These are phyloP conservation scores for Quiscalus mexicanus DNA, from an alignment of 2,113 vertebrate genomes.

Conservation along the genomic window DNA sequence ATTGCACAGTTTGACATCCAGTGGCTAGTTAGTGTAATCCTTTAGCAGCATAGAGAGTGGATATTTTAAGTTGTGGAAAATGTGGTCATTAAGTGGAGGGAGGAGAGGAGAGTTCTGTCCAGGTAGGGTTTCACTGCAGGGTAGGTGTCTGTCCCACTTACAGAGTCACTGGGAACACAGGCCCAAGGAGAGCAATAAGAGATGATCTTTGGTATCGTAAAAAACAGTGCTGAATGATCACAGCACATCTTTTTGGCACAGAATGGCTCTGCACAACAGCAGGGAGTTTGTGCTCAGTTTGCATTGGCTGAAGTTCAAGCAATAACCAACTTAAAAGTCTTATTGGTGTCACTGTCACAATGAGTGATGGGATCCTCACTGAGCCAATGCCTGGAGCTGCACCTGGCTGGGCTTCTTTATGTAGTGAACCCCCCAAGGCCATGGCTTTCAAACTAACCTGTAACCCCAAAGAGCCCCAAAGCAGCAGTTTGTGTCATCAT, in stretches of 20 bases:
- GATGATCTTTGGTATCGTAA: not conserved
- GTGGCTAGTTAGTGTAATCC: not conserved
- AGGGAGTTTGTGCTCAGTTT: not conserved
- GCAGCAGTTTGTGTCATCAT: not conserved
- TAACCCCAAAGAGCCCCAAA: not conserved
- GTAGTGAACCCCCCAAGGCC: not conserved
- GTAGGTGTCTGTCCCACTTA: not conserved
- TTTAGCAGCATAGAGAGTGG: not conserved
- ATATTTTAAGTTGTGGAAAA: not conserved
- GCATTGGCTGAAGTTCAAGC: not conserved
- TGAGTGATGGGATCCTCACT: not conserved
- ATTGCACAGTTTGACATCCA: not conserved
- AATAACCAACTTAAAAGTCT: not conserved
- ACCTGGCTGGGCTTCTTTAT: not conserved
- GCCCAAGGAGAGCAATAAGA: not conserved
- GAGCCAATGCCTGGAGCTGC: not conserved
- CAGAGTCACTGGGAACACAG: not conserved
- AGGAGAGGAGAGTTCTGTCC: not conserved
- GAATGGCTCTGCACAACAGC: not conserved
- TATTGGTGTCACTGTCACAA: not conserved
- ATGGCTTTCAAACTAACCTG: not conserved
- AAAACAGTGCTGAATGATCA: not conserved
- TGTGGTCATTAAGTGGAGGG: not conserved
- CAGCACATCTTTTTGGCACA: not conserved
- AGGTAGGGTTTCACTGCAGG: fast-evolving